Conservation (phyloP, 2,888 invertebrate species). For the Orthosia gothica region DNA sequence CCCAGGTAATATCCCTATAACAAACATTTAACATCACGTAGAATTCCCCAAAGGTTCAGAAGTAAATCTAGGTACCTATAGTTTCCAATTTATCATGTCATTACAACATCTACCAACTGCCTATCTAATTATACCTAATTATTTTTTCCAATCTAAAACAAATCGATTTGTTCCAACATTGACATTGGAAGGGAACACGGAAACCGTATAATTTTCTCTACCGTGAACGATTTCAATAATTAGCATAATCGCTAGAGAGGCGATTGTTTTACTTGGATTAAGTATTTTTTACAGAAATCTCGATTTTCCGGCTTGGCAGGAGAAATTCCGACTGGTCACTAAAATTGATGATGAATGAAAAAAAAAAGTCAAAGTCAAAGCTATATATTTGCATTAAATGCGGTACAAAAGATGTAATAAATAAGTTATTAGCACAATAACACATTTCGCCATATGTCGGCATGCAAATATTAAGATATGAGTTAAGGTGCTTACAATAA, state of each 20-base stretch:
- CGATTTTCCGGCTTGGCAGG: background rate
- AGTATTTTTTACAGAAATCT: slow-evolving; percentile 23
- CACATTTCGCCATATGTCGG: too few species aligned
- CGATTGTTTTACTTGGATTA: slow-evolving; percentile 52
- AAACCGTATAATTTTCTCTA: slow-evolving; percentile 62
- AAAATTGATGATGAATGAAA: slow-evolving; percentile 6
- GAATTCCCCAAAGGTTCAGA: too few species aligned
- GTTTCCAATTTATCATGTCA: background rate
- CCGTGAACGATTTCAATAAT: slow-evolving; percentile 71
- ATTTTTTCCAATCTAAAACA: slow-evolving; percentile 45
- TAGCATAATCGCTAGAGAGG: slow-evolving; percentile 63
- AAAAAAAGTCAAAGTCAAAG: too few species aligned
- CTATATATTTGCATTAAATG: too few species aligned
- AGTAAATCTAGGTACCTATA: too few species aligned
- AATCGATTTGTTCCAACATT: slow-evolving; percentile 75
- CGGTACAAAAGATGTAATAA: too few species aligned
- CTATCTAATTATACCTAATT: slow-evolving; percentile 22
- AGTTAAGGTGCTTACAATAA: too few species aligned
- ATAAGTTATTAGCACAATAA: too few species aligned
- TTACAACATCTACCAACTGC: background rate
- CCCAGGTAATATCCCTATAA: too few species aligned
- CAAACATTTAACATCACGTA: too few species aligned
- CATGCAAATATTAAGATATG: too few species aligned
- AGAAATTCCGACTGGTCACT: slow-evolving; percentile 5
- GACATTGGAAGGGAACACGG: slow-evolving; percentile 74